Evolutionary conservation across 1,140 invertebrate species (phyloP), one percentile per base, ranked within the genome.

Genomic region (Mamestra configurata): DNA sequence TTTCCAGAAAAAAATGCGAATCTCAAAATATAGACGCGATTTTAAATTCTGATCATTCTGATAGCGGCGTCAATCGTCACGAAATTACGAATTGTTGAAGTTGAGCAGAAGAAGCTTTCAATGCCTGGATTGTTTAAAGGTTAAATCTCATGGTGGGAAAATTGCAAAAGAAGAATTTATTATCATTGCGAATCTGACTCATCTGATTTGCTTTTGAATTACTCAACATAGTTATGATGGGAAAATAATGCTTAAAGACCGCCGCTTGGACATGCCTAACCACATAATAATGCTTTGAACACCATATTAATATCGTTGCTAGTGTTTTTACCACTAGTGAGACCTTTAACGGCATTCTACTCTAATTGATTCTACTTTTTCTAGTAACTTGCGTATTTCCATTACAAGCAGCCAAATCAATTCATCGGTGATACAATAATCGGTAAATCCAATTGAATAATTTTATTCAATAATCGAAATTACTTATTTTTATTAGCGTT

Each of bases 331-430:
- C 20, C 35, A 49, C 40, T 78, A 77, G 66, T 72, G 75, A 81
- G 24, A 40, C 70, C 57, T 40, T 55, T 78, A 79, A 61, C 51
- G 35, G 43, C 57, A 73, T 79, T 71, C 51, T 71, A 24, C 49
- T 51, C 35, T 37, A 35, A 35, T 57, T 76, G 31, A 49, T 70
- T 70, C 7, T 40, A 35, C 22, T 20, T 40, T 40, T 64, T 61
- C 18, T 64, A 40, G 3, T 64, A 20, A 40, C 18, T 40, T 22
- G n/a, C 10, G 31, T 27, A 35, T 35, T 61, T 20, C 20, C 35
- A 31, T 57, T 24, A 13, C 24, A 40, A 40, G 35, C n/a, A n/a
- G 7, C 11, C n/a, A 11, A 20, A 37, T 37, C 3, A 1, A 64
- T 40, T 35, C 7, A 64, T 35, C 27, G 15, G 27, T 61, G 27